phyloP scores from a whole-genome alignment of 2,888 invertebrate genomes.

The Diadromus collaris region DNA sequence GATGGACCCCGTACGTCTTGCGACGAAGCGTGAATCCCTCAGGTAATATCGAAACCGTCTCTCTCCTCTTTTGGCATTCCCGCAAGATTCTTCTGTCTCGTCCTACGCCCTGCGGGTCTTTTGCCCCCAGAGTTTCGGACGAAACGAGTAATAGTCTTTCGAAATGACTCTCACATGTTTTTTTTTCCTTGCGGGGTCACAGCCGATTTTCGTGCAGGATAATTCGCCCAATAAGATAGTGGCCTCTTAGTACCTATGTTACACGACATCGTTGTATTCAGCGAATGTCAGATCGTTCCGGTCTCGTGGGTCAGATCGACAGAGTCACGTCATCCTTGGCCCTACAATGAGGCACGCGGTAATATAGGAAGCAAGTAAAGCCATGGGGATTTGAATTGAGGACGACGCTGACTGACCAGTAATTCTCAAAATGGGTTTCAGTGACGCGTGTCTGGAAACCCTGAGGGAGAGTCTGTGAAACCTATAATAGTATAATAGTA shows the following conservation, averaged over 20 bases:
- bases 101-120: background rate
- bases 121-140: background rate
- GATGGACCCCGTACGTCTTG: conserved; percentile 11
- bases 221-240: conserved; percentile 7
- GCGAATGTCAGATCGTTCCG: conserved; percentile 16
- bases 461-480: conserved; percentile 11
- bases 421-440: conserved; percentile 36
- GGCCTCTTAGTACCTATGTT: background rate
- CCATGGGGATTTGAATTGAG: conserved; percentile 17
- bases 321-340: conserved; percentile 49
- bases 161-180: conserved; percentile 7
- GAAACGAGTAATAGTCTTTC: conserved; percentile 21
- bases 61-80: background rate
- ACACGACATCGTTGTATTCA: conserved; percentile 1
- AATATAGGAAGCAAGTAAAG: conserved; percentile 19
- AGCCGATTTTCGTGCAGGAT: background rate
- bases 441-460: conserved; percentile 41
- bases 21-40: conserved; percentile 40
- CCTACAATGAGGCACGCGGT: conserved; percentile 14
- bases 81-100: conserved; percentile 5
- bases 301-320: conserved; percentile 28
- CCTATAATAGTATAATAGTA: background rate
- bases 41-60: conserved; percentile 36
- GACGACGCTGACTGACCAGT: conserved; percentile 45
- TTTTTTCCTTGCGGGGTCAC: background rate